Evolutionary conservation across 37 sponge, comb jelly and placozoan genomes (phyloP).

Genomic region (Hormiphora californensis): DNA sequence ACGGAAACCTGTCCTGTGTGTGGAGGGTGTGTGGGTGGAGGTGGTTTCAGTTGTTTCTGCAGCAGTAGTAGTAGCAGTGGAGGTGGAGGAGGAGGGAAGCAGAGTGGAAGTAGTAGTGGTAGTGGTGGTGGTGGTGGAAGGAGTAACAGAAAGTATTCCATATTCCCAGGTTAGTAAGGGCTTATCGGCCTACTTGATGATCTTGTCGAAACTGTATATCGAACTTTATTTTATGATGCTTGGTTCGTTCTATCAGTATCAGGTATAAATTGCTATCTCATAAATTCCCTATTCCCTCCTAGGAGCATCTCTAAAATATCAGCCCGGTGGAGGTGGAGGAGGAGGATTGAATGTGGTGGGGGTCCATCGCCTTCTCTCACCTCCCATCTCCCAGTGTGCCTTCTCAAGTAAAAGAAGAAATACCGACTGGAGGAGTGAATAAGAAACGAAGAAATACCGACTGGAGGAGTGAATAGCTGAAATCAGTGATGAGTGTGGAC

Average conservation of each 20-base stretch:
- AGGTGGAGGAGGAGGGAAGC: neutral
- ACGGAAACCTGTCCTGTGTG: neutral
- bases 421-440: neutral
- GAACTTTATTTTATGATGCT: too few species aligned
- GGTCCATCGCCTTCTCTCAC: slow-evolving; percentile 1
- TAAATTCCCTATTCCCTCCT: too few species aligned
- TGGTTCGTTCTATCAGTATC: too few species aligned
- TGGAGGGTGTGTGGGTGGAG: too few species aligned
- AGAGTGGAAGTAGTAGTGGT: neutral
- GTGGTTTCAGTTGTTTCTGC: neutral
- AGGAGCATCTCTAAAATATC: too few species aligned
- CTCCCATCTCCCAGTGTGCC: slow-evolving; percentile 30
- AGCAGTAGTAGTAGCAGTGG: neutral
- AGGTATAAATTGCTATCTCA: too few species aligned
- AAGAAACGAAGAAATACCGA: neutral
- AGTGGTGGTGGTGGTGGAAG: neutral
- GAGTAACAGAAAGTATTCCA: slow-evolving; percentile 2
- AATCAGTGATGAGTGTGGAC: too few species aligned
- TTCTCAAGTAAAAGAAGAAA: slow-evolving; percentile 1
- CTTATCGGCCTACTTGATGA: neutral
- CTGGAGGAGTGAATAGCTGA: too few species aligned
- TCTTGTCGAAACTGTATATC: too few species aligned
- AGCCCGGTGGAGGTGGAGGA: too few species aligned
- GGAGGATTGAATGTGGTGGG: neutral
- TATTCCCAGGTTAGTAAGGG: neutral